Evolutionary conservation across 2,113 vertebrate species (phyloP), one percentile per base, ranked within the genome.

Genomic region (Antigone vipio): DNA sequence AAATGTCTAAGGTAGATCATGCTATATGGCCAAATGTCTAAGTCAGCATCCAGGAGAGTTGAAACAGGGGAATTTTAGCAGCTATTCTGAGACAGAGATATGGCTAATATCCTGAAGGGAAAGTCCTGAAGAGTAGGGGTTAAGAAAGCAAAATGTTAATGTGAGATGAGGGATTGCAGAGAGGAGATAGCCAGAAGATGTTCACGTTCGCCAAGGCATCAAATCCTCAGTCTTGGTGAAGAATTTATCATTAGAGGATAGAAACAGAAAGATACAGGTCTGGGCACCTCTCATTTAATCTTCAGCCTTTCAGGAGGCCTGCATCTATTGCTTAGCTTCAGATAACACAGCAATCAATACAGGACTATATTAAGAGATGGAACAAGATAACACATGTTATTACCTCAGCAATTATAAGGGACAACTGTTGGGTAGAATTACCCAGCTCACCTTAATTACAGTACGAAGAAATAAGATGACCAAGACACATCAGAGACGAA

Each of bases 41-140:
- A 40, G 22, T 8, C 5, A 17, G 35, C 0, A 0, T 42, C 49
- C 26, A 73, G 53, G 20, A 73, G 6, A 73, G 6, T 9, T 56
- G 44, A 67, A 78, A 53, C 13, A 53, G 30, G 2, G 8, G 15
- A 49, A 12, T 63, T 81, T 50, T 52, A 68, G 16, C 16, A 18
- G 27, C 22, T 71, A 44, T n/a, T 62, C 53, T 66, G 53, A 80
- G 40, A 69, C 23, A 89, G 79, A 86, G 24, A 47, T 53, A 45
- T 5, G 23, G 38, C n/a, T 81, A 42, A 79, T n/a, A 63, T 12
- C 52, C 32, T 72, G 29, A 93, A 73, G 29, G n/a, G 23, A 69
- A 74, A 75, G 13, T 73, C 38, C 32, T 67, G 6, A 42, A 88
- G n/a, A 42, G 15, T 2, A 73, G 19, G 18, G 32, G 18, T 79